These are phyloP conservation scores for Notolabrus celidotus DNA, from an alignment of 2,797 vertebrate species.

Conservation along the genomic window DNA sequence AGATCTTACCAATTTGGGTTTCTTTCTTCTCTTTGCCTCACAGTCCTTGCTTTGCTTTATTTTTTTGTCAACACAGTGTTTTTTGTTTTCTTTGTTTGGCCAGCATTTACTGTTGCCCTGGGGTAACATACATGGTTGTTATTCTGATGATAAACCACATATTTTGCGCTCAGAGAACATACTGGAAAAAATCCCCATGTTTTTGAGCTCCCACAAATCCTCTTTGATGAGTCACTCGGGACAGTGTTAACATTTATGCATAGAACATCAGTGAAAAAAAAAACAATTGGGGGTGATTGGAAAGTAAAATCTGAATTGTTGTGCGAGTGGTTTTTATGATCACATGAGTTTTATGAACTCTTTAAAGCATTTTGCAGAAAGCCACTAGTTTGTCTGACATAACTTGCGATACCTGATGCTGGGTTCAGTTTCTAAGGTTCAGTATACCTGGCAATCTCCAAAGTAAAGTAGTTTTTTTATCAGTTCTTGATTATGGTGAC, in stretches of 20 bases:
- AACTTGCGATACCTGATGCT: too few relatives aligned
- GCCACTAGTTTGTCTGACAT: neutral
- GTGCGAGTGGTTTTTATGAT: neutral
- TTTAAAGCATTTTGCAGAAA: neutral
- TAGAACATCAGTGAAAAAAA: neutral
- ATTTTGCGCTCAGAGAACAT: slow-evolving; percentile 43
- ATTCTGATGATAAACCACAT: slow-evolving; percentile 48
- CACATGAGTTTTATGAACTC: neutral
- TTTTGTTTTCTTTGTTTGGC: slow-evolving; percentile 41
- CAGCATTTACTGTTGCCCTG: slow-evolving; percentile 18
- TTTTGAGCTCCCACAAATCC: slow-evolving; percentile 34
- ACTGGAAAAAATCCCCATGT: slow-evolving; percentile 38
- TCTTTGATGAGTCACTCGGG: slow-evolving; percentile 51
- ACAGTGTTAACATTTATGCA: slow-evolving; percentile 35
- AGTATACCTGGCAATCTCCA: too few relatives aligned
- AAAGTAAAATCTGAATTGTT: slow-evolving; percentile 2
- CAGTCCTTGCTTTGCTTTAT: slow-evolving; percentile 14
- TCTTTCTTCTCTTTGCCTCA: neutral
- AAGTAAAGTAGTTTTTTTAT: too few relatives aligned
- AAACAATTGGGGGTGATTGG: neutral
- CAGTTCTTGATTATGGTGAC: too few relatives aligned
- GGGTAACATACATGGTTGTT: slow-evolving; percentile 44
- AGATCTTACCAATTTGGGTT: neutral
- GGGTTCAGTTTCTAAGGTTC: too few relatives aligned
- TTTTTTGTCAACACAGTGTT: slow-evolving; percentile 7